Evolutionary conservation across 2,113 vertebrate species (phyloP).

Genomic region (Saguinus midas): DNA sequence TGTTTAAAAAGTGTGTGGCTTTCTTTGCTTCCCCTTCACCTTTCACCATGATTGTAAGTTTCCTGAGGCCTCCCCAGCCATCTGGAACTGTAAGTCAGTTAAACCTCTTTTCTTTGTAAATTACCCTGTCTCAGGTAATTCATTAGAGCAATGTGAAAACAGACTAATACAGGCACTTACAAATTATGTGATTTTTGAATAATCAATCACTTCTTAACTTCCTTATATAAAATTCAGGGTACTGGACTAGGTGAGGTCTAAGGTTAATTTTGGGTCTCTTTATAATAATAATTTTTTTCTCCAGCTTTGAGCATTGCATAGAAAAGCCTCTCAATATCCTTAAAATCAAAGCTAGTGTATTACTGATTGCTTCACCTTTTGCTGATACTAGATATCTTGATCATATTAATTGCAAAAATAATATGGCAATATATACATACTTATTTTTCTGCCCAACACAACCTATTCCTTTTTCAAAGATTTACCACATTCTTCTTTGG

Average conservation of each 20-base stretch:
- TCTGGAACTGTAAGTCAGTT: no score
- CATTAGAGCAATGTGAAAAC: no score
- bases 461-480: background rate
- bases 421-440: background rate
- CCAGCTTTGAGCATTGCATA: background rate
- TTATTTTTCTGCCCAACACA: background rate
- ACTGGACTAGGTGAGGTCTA: background rate
- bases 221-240: background rate
- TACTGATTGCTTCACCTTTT: background rate
- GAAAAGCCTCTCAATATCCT: background rate
- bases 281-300: background rate
- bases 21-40: no score
- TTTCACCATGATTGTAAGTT: no score
- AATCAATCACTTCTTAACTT: background rate
- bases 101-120: no score
- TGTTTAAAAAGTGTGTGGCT: no score
- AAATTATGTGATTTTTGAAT: background rate
- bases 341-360: background rate
- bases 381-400: background rate
- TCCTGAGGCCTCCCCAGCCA: no score
- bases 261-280: background rate
- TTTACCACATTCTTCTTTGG: background rate
- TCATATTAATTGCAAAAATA: background rate
- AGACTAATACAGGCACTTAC: background rate
- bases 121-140: no score